phyloP scores from a whole-genome alignment of 2,113 vertebrate species.

The Pheucticus melanocephalus region DNA sequence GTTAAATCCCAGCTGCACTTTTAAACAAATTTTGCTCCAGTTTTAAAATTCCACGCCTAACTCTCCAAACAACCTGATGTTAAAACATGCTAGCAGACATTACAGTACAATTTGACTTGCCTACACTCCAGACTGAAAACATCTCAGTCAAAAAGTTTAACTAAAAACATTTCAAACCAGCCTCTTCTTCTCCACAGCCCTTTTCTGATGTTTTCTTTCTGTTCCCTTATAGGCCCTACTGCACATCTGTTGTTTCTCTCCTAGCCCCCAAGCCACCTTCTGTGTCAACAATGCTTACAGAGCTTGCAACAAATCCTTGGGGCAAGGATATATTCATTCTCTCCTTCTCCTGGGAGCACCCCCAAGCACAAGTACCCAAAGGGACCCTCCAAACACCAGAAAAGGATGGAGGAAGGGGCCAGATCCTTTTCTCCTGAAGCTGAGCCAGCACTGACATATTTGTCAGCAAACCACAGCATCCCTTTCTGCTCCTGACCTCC shows the following conservation, averaged over 20 bases:
- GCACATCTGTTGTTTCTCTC: rapidly evolving
- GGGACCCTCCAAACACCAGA: background rate
- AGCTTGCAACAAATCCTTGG: background rate
- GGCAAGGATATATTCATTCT: background rate
- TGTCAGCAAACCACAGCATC: background rate
- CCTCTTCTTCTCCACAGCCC: background rate
- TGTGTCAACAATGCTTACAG: background rate
- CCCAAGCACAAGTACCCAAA: background rate
- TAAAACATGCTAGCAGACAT: conserved; percentile 14
- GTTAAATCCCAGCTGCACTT: background rate
- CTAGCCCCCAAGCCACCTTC: background rate
- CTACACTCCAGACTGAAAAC: background rate
- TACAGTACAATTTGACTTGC: background rate
- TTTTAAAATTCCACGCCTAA: background rate
- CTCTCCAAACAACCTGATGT: background rate
- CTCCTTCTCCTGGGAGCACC: background rate
- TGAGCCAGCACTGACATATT: background rate
- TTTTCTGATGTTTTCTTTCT: background rate
- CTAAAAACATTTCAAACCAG: background rate
- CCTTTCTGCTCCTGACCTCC: background rate
- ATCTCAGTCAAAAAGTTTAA: background rate
- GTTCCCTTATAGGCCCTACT: background rate
- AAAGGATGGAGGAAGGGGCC: background rate
- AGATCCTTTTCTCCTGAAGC: background rate
- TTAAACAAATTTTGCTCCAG: background rate